Evolutionary conservation across 2,888 invertebrate genomes (phyloP), one percentile per base, ranked within the genome.

Genomic region (Drosophila kuntzei): DNA sequence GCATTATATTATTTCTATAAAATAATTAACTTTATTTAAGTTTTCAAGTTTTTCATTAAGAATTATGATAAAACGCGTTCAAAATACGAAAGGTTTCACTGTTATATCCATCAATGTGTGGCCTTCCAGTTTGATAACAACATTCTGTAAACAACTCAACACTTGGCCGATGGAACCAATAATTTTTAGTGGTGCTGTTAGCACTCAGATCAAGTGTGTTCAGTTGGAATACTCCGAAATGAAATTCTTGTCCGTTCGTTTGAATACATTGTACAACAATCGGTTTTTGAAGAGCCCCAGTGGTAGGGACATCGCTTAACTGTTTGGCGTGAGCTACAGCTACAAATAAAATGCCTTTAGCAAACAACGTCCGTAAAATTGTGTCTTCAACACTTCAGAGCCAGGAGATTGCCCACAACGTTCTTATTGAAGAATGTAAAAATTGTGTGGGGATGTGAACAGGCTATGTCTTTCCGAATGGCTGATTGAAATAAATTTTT

Each of bases 201-300:
- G 94, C 93, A 74, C 93, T 92, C 2, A 97, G 91, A 91, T 96
- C 94, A 34, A 97, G 92, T 0, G 96, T 96, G 86, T 97, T 97
- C 12, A 98, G 93, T 92, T 98, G 97, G 63, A 96, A 94, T 16
- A 97, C 94, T 4, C 96, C 95, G 90, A 98, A 97, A 90, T 97
- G 95, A 90, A 96, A 97, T 39, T 93, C 92, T 76, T 94, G 93
- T 1, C 97, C 96, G 90, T 97, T 95, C 3, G 96, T 95, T 79
- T 97, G 96, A 74, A 98, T 94, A 89, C 96, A 95, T 90, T 98
- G 98, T 2, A 98, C 93, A 41, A 95, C 95, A 54, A 98, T 93
- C 5, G 98, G 98, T 84, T 95, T 94, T 2, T 96, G 95, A 36
- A 97, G 92, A 63, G 36, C 55, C 5, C 70, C 68, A 8, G 37